Conservation (phyloP, 2,113 vertebrate species). For the Trinectes maculatus region DNA sequence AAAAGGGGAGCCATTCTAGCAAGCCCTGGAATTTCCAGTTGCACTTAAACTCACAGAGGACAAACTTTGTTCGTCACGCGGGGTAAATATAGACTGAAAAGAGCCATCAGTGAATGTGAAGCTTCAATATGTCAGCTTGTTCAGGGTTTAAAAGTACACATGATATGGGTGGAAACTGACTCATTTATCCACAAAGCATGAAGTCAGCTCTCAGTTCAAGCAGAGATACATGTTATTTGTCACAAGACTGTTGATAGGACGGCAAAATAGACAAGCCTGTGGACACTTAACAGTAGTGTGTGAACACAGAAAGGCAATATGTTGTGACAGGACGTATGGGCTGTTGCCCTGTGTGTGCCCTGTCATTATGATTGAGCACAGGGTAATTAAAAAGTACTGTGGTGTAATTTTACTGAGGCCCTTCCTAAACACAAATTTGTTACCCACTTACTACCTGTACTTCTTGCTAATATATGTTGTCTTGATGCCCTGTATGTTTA, state of each 20-base stretch:
- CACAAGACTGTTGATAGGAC: too few species aligned
- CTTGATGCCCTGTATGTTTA: neutral
- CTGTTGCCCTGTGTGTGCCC: neutral
- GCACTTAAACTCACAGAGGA: constrained; percentile 61
- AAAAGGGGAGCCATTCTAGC: constrained; percentile 74
- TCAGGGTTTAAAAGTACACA: constrained; percentile 24
- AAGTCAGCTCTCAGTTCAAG: neutral
- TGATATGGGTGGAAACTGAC: neutral
- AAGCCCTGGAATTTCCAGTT: constrained; percentile 78
- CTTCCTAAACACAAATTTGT: neutral
- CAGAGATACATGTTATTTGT: neutral
- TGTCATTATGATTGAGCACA: neutral
- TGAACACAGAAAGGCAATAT: too few species aligned
- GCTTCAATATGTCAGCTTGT: constrained; percentile 48
- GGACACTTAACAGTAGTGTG: too few species aligned
- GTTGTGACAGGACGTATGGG: neutral
- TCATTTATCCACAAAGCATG: neutral
- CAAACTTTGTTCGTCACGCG: constrained; percentile 23
- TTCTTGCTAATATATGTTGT: neutral
- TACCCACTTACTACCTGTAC: neutral
- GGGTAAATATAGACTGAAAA: constrained; percentile 45
- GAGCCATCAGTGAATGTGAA: constrained; percentile 28
- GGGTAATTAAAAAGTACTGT: neutral
- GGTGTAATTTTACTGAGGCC: neutral
- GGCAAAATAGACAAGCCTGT: too few species aligned